These are phyloP conservation scores for Hydraecia micacea DNA, from an alignment of 2,888 invertebrate species.

Conservation along the genomic window DNA sequence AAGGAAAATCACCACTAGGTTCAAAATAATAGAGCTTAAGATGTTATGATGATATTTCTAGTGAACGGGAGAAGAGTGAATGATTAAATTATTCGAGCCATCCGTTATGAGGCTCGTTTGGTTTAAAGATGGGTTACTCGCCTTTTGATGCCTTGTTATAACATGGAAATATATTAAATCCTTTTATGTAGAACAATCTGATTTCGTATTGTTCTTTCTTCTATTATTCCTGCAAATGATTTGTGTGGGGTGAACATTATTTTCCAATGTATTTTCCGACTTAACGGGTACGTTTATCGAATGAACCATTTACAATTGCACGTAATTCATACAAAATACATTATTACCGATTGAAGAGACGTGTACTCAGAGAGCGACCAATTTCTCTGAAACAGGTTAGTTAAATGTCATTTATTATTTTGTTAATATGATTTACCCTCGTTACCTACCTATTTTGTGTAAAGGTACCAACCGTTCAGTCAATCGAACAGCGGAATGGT, in stretches of 20 bases:
- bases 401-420: background rate
- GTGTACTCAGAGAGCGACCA: background rate
- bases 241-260: slow-evolving; percentile 34
- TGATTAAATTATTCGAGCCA: slow-evolving; percentile 83
- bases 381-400: no score
- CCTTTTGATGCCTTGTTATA: slow-evolving; percentile 43
- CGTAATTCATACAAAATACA: background rate
- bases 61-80: slow-evolving; percentile 71
- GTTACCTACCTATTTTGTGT: background rate
- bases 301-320: background rate
- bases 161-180: slow-evolving; percentile 36
- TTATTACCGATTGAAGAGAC: background rate
- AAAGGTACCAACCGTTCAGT: background rate
- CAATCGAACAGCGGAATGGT: background rate
- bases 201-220: slow-evolving; percentile 33
- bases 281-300: background rate
- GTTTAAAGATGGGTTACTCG: slow-evolving; percentile 56
- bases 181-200: slow-evolving; percentile 29
- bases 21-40: slow-evolving; percentile 69
- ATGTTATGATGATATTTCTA: slow-evolving; percentile 70
- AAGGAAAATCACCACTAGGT: slow-evolving; percentile 73
- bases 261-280: background rate
- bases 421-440: background rate
- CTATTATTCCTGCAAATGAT: slow-evolving; percentile 30
- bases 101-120: slow-evolving; percentile 74